phyloP scores from a whole-genome alignment of 2,797 vertebrate species.

The Linurgus olivaceus region DNA sequence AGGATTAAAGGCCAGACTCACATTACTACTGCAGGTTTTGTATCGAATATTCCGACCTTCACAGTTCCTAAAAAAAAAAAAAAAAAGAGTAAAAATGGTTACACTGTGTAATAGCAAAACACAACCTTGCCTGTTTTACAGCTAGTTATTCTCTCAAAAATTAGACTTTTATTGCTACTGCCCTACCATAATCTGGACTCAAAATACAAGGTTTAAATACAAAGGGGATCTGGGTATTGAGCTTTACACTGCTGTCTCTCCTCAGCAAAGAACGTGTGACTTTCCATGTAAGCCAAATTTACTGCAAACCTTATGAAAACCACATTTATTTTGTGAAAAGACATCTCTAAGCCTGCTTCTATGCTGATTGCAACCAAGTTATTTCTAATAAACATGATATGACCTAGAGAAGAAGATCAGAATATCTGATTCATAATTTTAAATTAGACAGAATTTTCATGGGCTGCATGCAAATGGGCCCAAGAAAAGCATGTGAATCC shows the following conservation, averaged over 20 bases:
- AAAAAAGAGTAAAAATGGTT: constrained; percentile 34
- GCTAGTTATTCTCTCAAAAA: not conserved
- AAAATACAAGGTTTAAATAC: not conserved
- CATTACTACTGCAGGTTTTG: constrained; percentile 90
- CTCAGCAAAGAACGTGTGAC: not conserved
- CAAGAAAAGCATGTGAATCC: not conserved
- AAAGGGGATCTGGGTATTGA: not conserved
- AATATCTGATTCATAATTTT: not conserved
- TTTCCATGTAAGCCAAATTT: not conserved
- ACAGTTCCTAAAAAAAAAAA: constrained; percentile 83
- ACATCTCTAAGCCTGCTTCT: not conserved
- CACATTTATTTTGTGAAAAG: not conserved
- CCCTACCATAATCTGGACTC: not conserved
- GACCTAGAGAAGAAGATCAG: not conserved
- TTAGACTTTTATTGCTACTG: not conserved
- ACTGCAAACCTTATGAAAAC: not conserved
- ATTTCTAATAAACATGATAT: not conserved
- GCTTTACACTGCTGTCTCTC: not conserved
- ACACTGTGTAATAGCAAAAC: not conserved
- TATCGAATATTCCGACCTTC: constrained; percentile 93
- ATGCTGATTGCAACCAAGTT: not conserved
- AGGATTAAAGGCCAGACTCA: constrained; percentile 70
- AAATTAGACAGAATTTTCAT: not conserved
- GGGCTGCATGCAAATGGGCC: not conserved
- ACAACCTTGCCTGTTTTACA: not conserved